Conservation (phyloP, 2,888 invertebrate genomes). For the Augochlorella aurata region DNA sequence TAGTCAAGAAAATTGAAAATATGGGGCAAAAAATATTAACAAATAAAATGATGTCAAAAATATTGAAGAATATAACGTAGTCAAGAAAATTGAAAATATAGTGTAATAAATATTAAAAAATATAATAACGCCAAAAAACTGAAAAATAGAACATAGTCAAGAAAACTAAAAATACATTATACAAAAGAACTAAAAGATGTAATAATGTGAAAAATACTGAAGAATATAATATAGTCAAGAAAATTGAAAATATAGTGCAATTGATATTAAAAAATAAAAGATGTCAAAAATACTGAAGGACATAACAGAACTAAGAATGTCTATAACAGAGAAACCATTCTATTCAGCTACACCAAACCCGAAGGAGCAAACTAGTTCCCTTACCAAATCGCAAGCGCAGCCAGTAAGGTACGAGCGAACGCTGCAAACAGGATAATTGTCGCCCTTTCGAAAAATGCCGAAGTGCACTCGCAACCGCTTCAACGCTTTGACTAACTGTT, state of each 20-base stretch:
- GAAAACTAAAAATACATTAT: too few species aligned
- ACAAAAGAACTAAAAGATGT: too few species aligned
- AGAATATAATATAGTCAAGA: neutral
- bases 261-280: neutral
- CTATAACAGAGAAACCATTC: too few species aligned
- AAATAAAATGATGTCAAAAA: too few species aligned
- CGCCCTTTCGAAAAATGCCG: conserved; percentile 59
- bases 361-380: neutral
- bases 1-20: neutral
- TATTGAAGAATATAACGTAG: too few species aligned
- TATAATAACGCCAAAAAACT: too few species aligned
- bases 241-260: neutral
- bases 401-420: conserved; percentile 55
- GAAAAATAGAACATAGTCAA: too few species aligned
- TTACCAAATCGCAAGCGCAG: conserved; percentile 68
- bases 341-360: neutral
- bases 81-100: too few species aligned
- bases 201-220: neutral
- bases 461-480: conserved; percentile 55
- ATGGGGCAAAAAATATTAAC: neutral
- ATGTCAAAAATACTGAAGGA: too few species aligned
- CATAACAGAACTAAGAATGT: too few species aligned
- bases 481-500: conserved; percentile 50
- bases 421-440: conserved; percentile 64
- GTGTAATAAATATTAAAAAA: too few species aligned